These are phyloP conservation scores for Pinctada fucata DNA, from an alignment of 2,888 invertebrate species.

Conservation along the genomic window DNA sequence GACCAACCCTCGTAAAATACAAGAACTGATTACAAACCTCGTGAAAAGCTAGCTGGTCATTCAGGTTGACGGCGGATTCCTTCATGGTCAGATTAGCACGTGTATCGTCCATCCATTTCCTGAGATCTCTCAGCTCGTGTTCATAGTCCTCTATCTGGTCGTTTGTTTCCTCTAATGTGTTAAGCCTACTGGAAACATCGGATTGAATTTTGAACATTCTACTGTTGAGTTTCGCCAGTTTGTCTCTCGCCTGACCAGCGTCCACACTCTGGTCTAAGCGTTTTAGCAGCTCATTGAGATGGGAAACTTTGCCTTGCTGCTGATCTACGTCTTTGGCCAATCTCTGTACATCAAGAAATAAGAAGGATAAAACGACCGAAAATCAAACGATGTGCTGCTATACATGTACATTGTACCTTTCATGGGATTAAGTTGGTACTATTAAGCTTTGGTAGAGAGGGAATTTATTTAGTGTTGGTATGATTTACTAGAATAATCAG, in stretches of 20 bases:
- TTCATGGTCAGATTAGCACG: slow-evolving; percentile 76
- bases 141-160: slow-evolving; percentile 98
- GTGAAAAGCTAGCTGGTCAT: slow-evolving; percentile 63
- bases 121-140: slow-evolving; percentile 92
- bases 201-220: slow-evolving; percentile 54
- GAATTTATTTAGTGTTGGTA: no score
- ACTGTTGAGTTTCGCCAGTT: slow-evolving; percentile 56
- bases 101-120: slow-evolving; percentile 92
- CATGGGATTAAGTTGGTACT: no score
- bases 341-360: slow-evolving; percentile 49
- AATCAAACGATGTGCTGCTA: no score
- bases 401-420: no score
- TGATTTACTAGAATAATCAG: no score
- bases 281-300: slow-evolving; percentile 59
- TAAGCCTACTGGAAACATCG: slow-evolving; percentile 73
- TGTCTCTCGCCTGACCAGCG: slow-evolving; percentile 51
- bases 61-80: slow-evolving; percentile 63
- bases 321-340: slow-evolving; percentile 60
- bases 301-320: slow-evolving; percentile 59
- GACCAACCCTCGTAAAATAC: no score
- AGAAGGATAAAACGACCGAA: no score
- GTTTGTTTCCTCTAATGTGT: slow-evolving; percentile 91
- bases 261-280: slow-evolving; percentile 65
- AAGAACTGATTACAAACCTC: slow-evolving; percentile 51
- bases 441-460: no score